phyloP scores from a whole-genome alignment of 92 coral and sea anemone genomes.

The Pocillopora grandis region DNA sequence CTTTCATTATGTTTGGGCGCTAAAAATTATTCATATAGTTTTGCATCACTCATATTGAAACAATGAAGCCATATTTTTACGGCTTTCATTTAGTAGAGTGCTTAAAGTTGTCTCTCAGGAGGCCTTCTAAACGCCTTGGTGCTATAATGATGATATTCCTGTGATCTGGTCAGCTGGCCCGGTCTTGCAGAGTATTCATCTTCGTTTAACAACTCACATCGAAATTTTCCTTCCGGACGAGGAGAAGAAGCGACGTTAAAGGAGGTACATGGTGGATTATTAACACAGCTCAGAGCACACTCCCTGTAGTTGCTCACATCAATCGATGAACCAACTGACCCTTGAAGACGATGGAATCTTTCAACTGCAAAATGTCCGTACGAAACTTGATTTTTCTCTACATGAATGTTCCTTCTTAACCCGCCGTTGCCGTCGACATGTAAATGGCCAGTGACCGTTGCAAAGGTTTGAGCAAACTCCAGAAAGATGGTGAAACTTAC shows the following conservation, averaged over 20 bases:
- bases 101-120: no score
- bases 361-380: constrained; percentile 7
- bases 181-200: not conserved
- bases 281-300: constrained; percentile 3
- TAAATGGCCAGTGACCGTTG: not conserved
- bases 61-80: no score
- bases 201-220: constrained; percentile 6
- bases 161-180: constrained; percentile 5
- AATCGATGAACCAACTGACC: constrained; percentile 7
- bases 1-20: no score
- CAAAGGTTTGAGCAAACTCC: not conserved
- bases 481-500: not conserved
- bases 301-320: constrained; percentile 4
- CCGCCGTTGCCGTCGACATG: not conserved
- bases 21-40: no score
- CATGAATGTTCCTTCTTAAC: not conserved
- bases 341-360: constrained; percentile 13
- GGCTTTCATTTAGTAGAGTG: no score
- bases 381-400: not conserved
- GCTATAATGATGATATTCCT: constrained; percentile 10
- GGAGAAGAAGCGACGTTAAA: constrained; percentile 6
- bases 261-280: not conserved
- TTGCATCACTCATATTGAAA: no score
- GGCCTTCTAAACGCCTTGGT: not conserved
- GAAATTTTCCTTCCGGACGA: not conserved